These are phyloP conservation scores for Spea hammondii DNA, from an alignment of 2,797 vertebrate genomes.

Conservation along the genomic window DNA sequence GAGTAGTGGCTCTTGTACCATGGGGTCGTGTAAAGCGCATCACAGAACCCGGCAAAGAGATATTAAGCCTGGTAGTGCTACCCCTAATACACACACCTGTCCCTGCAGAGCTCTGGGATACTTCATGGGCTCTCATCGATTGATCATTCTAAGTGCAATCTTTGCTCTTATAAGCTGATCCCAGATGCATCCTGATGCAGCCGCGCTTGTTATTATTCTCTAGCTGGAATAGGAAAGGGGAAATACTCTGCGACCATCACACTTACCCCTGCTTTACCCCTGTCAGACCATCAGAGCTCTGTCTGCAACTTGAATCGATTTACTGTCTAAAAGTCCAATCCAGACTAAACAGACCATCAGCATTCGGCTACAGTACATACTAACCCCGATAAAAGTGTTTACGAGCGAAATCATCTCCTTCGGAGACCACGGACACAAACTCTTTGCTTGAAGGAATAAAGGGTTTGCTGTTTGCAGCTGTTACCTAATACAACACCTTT, in stretches of 20 bases:
- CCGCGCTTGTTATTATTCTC: conserved; percentile 22
- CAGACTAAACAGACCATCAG: too few species aligned
- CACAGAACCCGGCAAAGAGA: too few species aligned
- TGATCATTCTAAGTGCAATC: conserved; percentile 38
- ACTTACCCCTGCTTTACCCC: conserved; percentile 34
- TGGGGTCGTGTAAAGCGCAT: too few species aligned
- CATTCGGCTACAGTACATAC: too few species aligned
- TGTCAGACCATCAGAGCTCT: conserved; percentile 28
- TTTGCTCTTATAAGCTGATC: conserved; percentile 26
- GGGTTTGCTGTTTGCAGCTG: too few species aligned
- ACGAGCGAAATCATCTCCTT: too few species aligned
- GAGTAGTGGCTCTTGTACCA: too few species aligned
- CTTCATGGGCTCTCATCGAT: conserved; percentile 32
- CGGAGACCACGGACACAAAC: too few species aligned
- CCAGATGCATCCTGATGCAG: conserved; percentile 28
- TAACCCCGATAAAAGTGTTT: too few species aligned
- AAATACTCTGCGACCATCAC: background rate
- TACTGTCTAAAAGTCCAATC: conserved; percentile 17
- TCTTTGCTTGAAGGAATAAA: too few species aligned
- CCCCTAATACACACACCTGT: conserved; percentile 29
- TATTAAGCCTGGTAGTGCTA: conserved; percentile 8
- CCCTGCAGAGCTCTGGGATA: conserved; percentile 5
- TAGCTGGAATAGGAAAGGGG: background rate
- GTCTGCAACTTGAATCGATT: conserved; percentile 38
- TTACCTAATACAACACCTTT: too few species aligned